These are phyloP conservation scores for Drosophila tsacasi DNA, from an alignment of 1,140 invertebrate genomes.

Conservation along the genomic window DNA sequence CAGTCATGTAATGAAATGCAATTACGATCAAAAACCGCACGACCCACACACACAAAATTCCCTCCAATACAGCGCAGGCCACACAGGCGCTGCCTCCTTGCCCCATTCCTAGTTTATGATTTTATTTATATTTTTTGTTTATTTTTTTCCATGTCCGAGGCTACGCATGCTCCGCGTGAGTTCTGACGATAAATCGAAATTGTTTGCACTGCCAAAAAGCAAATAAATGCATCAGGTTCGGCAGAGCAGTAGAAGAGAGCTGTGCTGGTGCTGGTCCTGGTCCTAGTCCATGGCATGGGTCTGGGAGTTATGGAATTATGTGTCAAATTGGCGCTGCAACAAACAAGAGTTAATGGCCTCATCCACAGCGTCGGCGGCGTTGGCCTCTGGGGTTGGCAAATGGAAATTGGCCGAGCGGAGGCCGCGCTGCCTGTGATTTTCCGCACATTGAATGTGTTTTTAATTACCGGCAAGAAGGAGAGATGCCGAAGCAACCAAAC, in stretches of 20 bases:
- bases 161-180: constrained; percentile 79
- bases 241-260: constrained; percentile 7
- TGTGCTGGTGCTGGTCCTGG: neutral
- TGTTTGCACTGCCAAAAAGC: constrained; percentile 83
- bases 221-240: constrained; percentile 76
- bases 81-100: constrained; percentile 34
- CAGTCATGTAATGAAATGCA: constrained; percentile 81
- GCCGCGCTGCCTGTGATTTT: constrained; percentile 71
- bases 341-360: constrained; percentile 77
- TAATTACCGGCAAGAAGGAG: constrained; percentile 62
- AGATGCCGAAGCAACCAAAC: constrained; percentile 58
- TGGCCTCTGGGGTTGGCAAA: constrained; percentile 50
- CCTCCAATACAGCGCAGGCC: constrained; percentile 20
- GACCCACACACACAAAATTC: constrained; percentile 69
- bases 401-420: constrained; percentile 58
- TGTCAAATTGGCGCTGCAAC: constrained; percentile 73
- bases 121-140: constrained; percentile 11
- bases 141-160: constrained; percentile 5
- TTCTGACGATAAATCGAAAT: constrained; percentile 81
- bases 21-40: constrained; percentile 76
- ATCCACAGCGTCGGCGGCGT: constrained; percentile 30
- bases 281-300: constrained; percentile 24
- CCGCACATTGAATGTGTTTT: constrained; percentile 83
- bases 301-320: constrained; percentile 81
- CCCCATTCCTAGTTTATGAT: neutral